A percentile compares a stretch with the other conserved stretches of the same genome.
Conservation (phyloP, 2,113 vertebrate species). For the Menidia beryllina region DNA sequence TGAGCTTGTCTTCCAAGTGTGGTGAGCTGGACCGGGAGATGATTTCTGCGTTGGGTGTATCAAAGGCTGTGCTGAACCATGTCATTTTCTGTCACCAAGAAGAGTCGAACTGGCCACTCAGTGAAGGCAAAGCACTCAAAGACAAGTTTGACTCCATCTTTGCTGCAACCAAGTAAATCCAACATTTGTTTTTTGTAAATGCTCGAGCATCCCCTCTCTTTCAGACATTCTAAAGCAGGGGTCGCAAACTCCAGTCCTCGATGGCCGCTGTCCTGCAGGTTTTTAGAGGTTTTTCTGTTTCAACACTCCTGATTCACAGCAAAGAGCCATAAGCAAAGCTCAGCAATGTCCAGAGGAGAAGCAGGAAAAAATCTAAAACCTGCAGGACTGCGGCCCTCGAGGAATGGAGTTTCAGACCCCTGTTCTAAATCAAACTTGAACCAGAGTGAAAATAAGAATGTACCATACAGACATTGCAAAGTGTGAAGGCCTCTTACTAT, state of each 20-base stretch:
- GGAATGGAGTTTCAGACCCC: too few species aligned
- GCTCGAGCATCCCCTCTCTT: background rate
- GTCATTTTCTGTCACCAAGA: constrained; percentile 99
- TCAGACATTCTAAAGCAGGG: background rate
- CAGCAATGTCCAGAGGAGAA: too few species aligned
- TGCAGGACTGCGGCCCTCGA: too few species aligned
- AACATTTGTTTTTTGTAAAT: background rate
- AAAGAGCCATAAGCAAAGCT: too few species aligned
- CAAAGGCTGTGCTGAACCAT: constrained; percentile 93
- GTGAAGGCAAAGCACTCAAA: constrained; percentile 95
- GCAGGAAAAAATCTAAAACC: too few species aligned
- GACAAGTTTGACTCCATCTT: constrained; percentile 99
- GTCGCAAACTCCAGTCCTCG: too few species aligned
- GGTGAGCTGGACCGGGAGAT: constrained; percentile 95
- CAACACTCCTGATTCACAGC: too few species aligned
- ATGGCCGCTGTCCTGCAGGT: too few species aligned
- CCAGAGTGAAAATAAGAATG: background rate
- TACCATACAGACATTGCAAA: background rate
- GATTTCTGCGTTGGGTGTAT: constrained; percentile 94
- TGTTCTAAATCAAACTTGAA: background rate
- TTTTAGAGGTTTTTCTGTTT: too few species aligned
- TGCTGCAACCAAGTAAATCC: constrained; percentile 92
- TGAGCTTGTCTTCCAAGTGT: constrained; percentile 96
- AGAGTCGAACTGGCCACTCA: constrained; percentile 97
- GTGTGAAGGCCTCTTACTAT: background rate